Evolutionary conservation across 2,888 invertebrate genomes (phyloP), one percentile per base, ranked within the genome.

Genomic region (Monopis laevigella): DNA sequence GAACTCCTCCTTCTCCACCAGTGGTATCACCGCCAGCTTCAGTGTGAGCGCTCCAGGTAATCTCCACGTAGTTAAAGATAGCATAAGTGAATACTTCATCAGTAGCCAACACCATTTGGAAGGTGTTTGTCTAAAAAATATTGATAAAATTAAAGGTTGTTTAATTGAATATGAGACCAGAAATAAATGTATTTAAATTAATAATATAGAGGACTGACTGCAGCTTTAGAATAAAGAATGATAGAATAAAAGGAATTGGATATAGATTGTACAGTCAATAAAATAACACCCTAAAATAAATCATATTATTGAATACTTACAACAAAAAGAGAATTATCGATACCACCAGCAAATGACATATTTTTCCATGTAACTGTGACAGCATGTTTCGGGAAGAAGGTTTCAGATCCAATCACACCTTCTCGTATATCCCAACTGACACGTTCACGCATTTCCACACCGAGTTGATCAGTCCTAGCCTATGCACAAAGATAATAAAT

Each of bases 321-420:
- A 75, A 74, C 84, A 58, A 78, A 88, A n/a, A 92, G 69, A 0
- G 91, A 86, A 63, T 89, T 88, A 48, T 88, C 88, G 52, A 91
- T 92, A 50, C 95, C 95, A 40, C 95, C 95, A 57, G 92, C 87
- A 63, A 96, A 96, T 0, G 95, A 92, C 72, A 97, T 89, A 68
- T 98, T 97, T 67, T 93, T 94, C 98, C 98, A 98, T 0, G 98
- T 98, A 42, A 93, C 86, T 45, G 96, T 91, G 44, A 93, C 80
- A 2, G 89, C 93, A 59, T 96, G 96, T 60, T 96, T 94, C 0
- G 98, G 96, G 50, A 88, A 84, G 72, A 98, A 98, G 2, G 90
- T 88, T 30, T 93, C 91, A 0, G 96, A 89, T 0, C 98, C 97
- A 17, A 95, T 92, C 14, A 97, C 93, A 7, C 95, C 95, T 52